Percentiles rank a stretch among this genome's conserved stretches.
Evolutionary conservation across 2,888 invertebrate genomes (phyloP).

Genomic region (Pachymerium ferrugineum): DNA sequence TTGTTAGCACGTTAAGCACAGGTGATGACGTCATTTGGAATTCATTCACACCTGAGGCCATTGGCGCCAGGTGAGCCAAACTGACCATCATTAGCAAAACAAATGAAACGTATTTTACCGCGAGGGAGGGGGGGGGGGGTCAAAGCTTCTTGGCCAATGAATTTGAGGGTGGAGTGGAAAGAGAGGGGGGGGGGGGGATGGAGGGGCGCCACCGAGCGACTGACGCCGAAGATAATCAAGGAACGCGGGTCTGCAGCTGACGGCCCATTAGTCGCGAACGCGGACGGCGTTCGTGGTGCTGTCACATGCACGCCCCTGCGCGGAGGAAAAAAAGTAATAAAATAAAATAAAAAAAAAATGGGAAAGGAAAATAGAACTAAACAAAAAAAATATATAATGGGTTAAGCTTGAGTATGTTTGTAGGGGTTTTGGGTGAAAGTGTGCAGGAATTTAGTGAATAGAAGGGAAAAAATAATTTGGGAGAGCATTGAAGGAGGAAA

Average conservation of each 20-base stretch:
- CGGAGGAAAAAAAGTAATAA: slow-evolving; percentile 4
- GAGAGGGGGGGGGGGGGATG: too few relatives aligned
- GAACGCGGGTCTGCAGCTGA: slow-evolving; percentile 23
- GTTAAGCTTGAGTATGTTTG: not conserved
- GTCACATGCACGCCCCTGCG: slow-evolving; percentile 7
- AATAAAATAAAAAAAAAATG: not conserved
- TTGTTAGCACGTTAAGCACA: not conserved
- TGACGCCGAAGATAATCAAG: slow-evolving; percentile 25
- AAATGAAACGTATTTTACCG: not conserved
- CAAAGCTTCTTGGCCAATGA: not conserved
- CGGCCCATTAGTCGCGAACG: slow-evolving; percentile 28
- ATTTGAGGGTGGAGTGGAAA: slow-evolving; percentile 4
- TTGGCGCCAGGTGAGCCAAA: not conserved
- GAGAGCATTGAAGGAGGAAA: too few relatives aligned
- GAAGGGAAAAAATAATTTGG: not conserved
- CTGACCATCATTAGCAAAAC: slow-evolving; percentile 13
- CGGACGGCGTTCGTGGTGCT: slow-evolving; percentile 9
- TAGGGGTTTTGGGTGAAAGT: too few relatives aligned
- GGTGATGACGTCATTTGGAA: slow-evolving; percentile 2
- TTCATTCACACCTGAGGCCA: slow-evolving; percentile 5
- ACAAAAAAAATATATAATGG: not conserved
- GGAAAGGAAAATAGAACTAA: not conserved
- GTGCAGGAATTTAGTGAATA: not conserved
- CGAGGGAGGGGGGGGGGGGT: not conserved
- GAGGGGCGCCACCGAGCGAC: not conserved